Evolutionary conservation across 2,888 invertebrate species (phyloP).

Genomic region (Pristionchus arcanus): DNA sequence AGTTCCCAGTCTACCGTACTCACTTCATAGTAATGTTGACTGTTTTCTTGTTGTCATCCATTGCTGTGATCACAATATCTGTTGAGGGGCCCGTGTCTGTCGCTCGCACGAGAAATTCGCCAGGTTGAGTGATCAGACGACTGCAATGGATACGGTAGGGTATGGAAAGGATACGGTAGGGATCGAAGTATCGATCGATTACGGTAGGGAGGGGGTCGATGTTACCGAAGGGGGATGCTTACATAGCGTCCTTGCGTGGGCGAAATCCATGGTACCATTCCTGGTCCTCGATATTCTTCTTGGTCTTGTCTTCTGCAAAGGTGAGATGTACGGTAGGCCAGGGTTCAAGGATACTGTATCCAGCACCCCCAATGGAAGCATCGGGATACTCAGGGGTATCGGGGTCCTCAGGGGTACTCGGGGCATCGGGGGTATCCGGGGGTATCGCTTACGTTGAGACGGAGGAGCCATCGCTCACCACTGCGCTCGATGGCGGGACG

Average conservation of each 20-base stretch:
- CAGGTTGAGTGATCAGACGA: conserved; percentile 58
- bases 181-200: too few relatives aligned
- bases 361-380: too few relatives aligned
- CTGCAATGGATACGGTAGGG: too few relatives aligned
- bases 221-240: conserved; percentile 49
- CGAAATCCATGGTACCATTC: conserved; percentile 67
- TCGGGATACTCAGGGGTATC: too few relatives aligned
- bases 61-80: conserved; percentile 60
- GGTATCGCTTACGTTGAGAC: not conserved
- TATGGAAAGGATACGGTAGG: too few relatives aligned
- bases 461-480: not conserved
- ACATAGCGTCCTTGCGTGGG: conserved; percentile 64
- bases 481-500: not conserved
- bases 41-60: conserved; percentile 58
- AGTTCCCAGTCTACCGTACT: conserved; percentile 37
- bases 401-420: not conserved
- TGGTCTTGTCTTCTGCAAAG: conserved; percentile 9
- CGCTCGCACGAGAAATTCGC: conserved; percentile 69
- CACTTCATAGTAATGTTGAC: conserved; percentile 57
- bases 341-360: too few relatives aligned
- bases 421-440: not conserved
- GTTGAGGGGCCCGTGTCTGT: conserved; percentile 59
- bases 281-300: conserved; percentile 61
- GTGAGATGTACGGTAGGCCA: not conserved
- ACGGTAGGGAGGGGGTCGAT: not conserved